A percentile compares a stretch with the other conserved stretches of the same genome.
These are phyloP conservation scores for Atherinomorus stipes DNA, from an alignment of 2,113 vertebrate genomes.

Conservation along the genomic window DNA sequence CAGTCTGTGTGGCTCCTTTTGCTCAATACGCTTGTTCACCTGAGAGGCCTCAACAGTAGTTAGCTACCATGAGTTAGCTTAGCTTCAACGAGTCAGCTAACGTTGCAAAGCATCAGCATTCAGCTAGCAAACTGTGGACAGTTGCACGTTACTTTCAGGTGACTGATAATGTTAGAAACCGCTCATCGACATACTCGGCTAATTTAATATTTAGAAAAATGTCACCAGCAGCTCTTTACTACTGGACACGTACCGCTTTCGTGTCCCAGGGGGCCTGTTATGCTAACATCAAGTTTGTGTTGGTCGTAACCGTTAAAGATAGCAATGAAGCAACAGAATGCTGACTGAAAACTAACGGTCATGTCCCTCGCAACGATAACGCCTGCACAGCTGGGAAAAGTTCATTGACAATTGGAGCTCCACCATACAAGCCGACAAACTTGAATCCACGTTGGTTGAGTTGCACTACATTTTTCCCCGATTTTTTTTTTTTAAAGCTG, in stretches of 20 bases:
- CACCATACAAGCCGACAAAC: no score
- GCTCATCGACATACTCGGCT: not conserved
- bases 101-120: constrained; percentile 37
- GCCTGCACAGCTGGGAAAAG: not conserved
- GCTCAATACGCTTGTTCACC: constrained; percentile 48
- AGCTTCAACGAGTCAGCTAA: constrained; percentile 42
- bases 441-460: no score
- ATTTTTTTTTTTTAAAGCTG: constrained; percentile 4
- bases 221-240: not conserved
- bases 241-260: not conserved
- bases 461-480: not conserved
- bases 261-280: constrained; percentile 31
- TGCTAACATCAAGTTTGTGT: constrained; percentile 37
- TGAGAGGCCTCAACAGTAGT: constrained; percentile 64
- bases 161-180: constrained; percentile 27
- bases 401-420: not conserved
- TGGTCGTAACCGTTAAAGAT: constrained; percentile 19
- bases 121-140: constrained; percentile 5
- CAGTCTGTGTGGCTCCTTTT: not conserved
- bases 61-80: constrained; percentile 72
- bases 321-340: constrained; percentile 10
- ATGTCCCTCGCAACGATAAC: not conserved
- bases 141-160: constrained; percentile 30
- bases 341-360: constrained; percentile 14
- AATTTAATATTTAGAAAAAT: not conserved